Base-by-base conservation (phyloP, 37 sponge, comb jelly and placozoan genomes). In the Haliclona indistincta region DNA sequence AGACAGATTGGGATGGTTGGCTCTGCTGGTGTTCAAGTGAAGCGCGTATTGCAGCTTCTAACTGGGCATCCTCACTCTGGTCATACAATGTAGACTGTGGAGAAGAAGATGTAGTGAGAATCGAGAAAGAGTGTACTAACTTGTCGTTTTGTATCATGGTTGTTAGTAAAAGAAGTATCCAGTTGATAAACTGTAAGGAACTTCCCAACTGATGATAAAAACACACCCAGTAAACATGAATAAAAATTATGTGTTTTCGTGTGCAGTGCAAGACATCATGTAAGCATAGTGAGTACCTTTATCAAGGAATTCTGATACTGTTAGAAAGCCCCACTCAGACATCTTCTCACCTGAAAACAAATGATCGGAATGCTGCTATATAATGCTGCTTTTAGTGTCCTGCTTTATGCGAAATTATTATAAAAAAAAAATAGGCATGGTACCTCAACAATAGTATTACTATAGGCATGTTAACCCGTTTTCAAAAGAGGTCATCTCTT, bases 1-100 rank as follows among this genome's bases (percentile, higher is more conserved):
- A n/a, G n/a, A n/a, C n/a, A n/a, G n/a, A n/a, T n/a, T n/a, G n/a
- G n/a, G n/a, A n/a, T n/a, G 60, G 25, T 8, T 58, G 6, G 7
- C n/a, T 58, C 23, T 8, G 6, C 28, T 11, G 22, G 11, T 89
- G 88, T 3, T 73, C 30, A 0, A 94, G 66, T 0, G 95, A 94
- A 3, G 90, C 92, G 19, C 68, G 70, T 8, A 94, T 91, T 30
- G 95, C 95, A 30, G 92, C 88, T 54, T 81, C 86, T 0, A 94
- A 29, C 56, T 94, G 95, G 0, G 68, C 56, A 36, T 94, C 77
- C 34, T 94, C 95, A 23, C 81, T 84, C 11, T 69, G 43, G 36
- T 91, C 89, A 39, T 67, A 29, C 15, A 92, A 40, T 11, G 49
- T 43, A 54, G 49, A 52, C 8, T 22, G n/a, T 42, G 11, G 28